These are phyloP conservation scores for Cyrtodaria siliqua DNA, from an alignment of 2,888 invertebrate genomes.

Conservation along the genomic window DNA sequence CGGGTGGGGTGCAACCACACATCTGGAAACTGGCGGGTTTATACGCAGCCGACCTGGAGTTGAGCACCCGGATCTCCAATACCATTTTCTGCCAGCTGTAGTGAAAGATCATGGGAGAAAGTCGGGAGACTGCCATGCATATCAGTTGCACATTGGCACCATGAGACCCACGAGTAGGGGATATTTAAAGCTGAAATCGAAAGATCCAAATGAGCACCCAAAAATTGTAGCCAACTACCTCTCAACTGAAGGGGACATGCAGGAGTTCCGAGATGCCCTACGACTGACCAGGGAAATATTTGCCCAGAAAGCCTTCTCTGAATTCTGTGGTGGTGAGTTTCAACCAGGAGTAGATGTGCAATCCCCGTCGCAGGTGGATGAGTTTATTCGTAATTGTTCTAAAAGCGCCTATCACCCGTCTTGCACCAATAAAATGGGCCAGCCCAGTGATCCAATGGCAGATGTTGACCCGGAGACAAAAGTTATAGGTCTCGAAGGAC, in stretches of 20 bases:
- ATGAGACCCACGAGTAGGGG: conserved; percentile 95
- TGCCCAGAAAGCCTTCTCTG: conserved; percentile 84
- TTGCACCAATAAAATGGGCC: conserved; percentile 92
- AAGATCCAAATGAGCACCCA: conserved; percentile 93
- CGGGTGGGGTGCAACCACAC: conserved; percentile 86
- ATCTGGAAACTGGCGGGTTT: conserved; percentile 87
- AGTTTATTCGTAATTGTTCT: conserved; percentile 82
- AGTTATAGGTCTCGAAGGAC: conserved; percentile 88
- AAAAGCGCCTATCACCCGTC: conserved; percentile 92
- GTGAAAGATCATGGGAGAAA: conserved; percentile 87
- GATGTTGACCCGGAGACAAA: conserved; percentile 90
- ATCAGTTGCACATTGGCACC: conserved; percentile 87
- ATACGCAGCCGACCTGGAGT: conserved; percentile 83
- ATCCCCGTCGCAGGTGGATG: conserved; percentile 84
- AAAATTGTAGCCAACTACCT: conserved; percentile 97
- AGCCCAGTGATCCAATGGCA: conserved; percentile 85
- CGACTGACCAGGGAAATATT: conserved; percentile 83
- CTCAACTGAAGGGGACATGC: conserved; percentile 88
- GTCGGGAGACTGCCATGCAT: conserved; percentile 86
- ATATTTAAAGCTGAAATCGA: conserved; percentile 91
- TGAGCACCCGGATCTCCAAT: conserved; percentile 87
- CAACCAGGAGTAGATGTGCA: conserved; percentile 76
- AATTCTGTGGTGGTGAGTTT: conserved; percentile 79
- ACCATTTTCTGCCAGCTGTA: conserved; percentile 87
- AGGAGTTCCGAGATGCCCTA: conserved; percentile 80